These are phyloP conservation scores for Drosophila orosa DNA, from an alignment of 1,140 invertebrate genomes.

Conservation along the genomic window DNA sequence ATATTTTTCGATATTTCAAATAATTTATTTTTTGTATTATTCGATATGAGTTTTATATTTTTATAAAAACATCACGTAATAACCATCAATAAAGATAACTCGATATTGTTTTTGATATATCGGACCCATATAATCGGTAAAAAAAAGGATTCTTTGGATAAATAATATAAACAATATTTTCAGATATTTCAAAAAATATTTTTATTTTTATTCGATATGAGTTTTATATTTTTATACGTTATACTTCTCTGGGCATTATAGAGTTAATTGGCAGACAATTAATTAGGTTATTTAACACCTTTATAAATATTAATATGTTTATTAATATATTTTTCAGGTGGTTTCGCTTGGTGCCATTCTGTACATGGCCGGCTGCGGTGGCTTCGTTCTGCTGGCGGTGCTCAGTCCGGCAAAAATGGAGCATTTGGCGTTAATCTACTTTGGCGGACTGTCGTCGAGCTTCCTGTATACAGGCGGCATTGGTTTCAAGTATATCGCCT, in stretches of 20 bases:
- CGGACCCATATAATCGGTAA: background rate
- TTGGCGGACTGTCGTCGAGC: conserved; percentile 97
- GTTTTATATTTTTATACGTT: background rate
- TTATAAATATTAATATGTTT: conserved; percentile 9
- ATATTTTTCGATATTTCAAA: too few relatives aligned
- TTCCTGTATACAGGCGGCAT: conserved; percentile 97
- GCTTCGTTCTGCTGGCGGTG: conserved; percentile 91
- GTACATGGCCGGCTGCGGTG: conserved; percentile 94
- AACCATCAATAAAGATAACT: background rate
- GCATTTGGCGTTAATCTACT: conserved; percentile 96
- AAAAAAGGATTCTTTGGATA: too few relatives aligned
- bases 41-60: too few relatives aligned
- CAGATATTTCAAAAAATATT: background rate
- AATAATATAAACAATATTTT: too few relatives aligned
- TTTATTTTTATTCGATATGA: background rate
- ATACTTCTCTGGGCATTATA: background rate
- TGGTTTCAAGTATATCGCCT: conserved; percentile 96
- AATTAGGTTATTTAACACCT: conserved; percentile 1
- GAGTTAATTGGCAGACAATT: background rate
- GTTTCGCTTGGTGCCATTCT: conserved; percentile 94
- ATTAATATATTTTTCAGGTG: conserved; percentile 84
- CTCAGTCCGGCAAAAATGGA: conserved; percentile 96
- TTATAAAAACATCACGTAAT: background rate
- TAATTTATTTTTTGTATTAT: too few relatives aligned
- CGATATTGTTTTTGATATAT: background rate